These are phyloP conservation scores for Datnioides undecimradiatus DNA, from an alignment of 2,113 vertebrate genomes.

Conservation along the genomic window DNA sequence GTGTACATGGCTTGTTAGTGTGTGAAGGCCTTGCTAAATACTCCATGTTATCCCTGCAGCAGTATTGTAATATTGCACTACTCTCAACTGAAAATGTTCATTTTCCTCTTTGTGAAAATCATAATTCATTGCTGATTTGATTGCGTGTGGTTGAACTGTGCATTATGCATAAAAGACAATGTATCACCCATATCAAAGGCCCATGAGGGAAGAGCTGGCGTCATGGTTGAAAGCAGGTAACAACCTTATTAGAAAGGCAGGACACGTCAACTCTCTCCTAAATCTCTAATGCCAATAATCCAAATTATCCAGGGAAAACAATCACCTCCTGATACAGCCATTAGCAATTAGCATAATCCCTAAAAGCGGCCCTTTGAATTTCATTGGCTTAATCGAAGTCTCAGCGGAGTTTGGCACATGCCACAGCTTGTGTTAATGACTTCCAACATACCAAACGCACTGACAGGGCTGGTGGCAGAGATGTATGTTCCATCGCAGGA, in stretches of 20 bases:
- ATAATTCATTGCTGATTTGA: constrained; percentile 11
- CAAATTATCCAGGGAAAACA: constrained; percentile 75
- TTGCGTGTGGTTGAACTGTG: constrained; percentile 9
- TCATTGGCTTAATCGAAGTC: constrained; percentile 67
- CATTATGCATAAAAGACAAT: constrained; percentile 6
- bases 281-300: constrained; percentile 73
- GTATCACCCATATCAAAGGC: constrained; percentile 16
- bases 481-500: constrained; percentile 17
- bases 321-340: constrained; percentile 74
- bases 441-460: constrained; percentile 35
- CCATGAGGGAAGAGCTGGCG: constrained; percentile 20
- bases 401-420: constrained; percentile 68
- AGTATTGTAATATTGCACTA: background rate
- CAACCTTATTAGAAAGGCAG: constrained; percentile 60
- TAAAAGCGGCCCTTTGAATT: constrained; percentile 73
- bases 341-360: constrained; percentile 82
- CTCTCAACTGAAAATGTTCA: constrained; percentile 15
- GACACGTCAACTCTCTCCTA: constrained; percentile 50
- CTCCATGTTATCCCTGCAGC: background rate
- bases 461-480: constrained; percentile 19
- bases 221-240: constrained; percentile 46
- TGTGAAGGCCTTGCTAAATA: background rate
- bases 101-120: constrained; percentile 13
- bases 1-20: background rate
- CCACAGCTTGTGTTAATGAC: constrained; percentile 56